phyloP scores from a whole-genome alignment of 2,797 vertebrate genomes.

The Chaetodon trifasciatus region DNA sequence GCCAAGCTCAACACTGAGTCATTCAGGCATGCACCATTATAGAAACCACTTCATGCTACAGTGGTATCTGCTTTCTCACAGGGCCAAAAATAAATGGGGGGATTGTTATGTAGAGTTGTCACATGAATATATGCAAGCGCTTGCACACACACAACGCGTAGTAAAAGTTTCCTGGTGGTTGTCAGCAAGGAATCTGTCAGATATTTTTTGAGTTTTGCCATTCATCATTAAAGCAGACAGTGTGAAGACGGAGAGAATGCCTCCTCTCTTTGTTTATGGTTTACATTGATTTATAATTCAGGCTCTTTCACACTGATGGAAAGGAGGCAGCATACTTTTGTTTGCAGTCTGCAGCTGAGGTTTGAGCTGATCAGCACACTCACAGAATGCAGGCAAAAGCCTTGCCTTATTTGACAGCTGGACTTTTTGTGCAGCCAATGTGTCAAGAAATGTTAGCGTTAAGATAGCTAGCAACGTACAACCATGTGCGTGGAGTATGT shows the following conservation, averaged over 20 bases:
- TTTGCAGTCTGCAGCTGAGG: not conserved
- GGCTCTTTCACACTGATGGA: not conserved
- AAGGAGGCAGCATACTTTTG: not conserved
- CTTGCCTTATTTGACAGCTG: not conserved
- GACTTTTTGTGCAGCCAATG: not conserved
- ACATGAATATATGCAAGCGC: slow-evolving; percentile 54
- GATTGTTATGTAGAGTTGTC: slow-evolving; percentile 75
- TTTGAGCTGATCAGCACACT: not conserved
- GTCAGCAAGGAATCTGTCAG: slow-evolving; percentile 48
- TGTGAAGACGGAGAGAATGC: slow-evolving; percentile 41
- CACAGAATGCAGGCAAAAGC: not conserved
- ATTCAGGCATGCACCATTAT: slow-evolving; percentile 67
- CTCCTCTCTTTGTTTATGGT: not conserved
- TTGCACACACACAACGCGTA: slow-evolving; percentile 18
- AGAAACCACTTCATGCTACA: slow-evolving; percentile 75
- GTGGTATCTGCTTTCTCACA: slow-evolving; percentile 80
- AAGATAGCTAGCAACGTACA: not conserved
- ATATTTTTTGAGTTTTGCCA: slow-evolving; percentile 38
- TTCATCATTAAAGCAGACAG: slow-evolving; percentile 45
- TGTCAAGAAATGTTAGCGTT: not conserved
- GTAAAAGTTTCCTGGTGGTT: slow-evolving; percentile 36
- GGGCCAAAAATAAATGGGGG: slow-evolving; percentile 81
- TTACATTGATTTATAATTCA: not conserved
- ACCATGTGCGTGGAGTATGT: not conserved
- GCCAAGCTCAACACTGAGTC: slow-evolving; percentile 50